phyloP scores from a whole-genome alignment of 2,888 invertebrate species.

The Pollenia labialis region DNA sequence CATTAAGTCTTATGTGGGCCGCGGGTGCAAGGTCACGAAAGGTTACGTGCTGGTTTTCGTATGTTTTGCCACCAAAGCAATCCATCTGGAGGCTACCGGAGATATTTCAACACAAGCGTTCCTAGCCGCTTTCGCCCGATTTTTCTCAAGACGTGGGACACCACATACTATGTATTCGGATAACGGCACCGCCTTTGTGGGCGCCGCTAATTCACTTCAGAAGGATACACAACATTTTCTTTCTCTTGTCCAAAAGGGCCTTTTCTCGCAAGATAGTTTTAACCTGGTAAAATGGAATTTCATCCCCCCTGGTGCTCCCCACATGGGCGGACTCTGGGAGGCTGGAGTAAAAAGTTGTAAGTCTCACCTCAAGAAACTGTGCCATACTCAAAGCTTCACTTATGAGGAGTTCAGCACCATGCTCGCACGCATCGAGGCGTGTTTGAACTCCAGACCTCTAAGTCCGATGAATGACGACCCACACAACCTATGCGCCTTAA shows the following conservation, averaged over 20 bases:
- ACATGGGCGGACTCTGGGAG: constrained; percentile 42
- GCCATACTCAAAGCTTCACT: background rate
- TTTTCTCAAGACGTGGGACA: constrained; percentile 6
- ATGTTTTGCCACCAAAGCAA: no score
- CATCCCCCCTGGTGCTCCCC: constrained; percentile 42
- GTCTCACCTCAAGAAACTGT: background rate
- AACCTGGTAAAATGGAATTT: constrained; percentile 10
- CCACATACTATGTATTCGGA: background rate
- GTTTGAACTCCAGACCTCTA: constrained; percentile 23
- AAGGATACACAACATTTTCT: background rate
- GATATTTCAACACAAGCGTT: no score
- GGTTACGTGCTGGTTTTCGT: constrained; percentile 25
- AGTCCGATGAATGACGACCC: constrained; percentile 16
- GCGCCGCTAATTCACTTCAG: background rate
- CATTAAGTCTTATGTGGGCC: constrained; percentile 8
- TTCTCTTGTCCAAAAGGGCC: background rate
- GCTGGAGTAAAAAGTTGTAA: constrained; percentile 30
- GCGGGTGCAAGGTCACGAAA: constrained; percentile 8
- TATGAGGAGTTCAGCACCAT: constrained; percentile 29
- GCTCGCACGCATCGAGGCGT: constrained; percentile 16
- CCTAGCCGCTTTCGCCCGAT: no score
- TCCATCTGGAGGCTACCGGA: no score
- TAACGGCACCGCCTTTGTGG: constrained; percentile 15
- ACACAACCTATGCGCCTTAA: constrained; percentile 1
- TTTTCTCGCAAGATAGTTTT: background rate